Conservation (phyloP, 2,113 vertebrate genomes). For the Ailuropoda melanoleuca region DNA sequence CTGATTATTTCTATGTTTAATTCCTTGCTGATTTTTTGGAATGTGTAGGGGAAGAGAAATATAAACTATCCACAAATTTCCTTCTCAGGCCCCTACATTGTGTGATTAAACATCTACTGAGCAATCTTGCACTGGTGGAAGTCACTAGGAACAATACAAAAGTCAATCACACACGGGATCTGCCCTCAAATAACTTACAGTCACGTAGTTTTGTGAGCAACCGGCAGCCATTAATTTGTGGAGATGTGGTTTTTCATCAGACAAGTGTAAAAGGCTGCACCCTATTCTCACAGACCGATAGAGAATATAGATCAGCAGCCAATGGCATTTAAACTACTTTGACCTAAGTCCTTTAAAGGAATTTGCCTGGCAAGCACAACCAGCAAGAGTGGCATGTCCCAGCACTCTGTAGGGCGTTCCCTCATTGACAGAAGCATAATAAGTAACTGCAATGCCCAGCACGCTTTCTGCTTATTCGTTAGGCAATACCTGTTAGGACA, state of each 20-base stretch:
- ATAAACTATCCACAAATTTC: background rate
- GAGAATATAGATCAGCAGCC: background rate
- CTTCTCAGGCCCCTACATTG: background rate
- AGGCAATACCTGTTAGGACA: background rate
- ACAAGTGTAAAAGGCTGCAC: background rate
- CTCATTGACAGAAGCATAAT: background rate
- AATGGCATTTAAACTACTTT: background rate
- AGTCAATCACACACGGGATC: background rate
- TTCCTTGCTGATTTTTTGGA: background rate
- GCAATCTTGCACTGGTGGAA: background rate
- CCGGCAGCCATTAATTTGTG: background rate
- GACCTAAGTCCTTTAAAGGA: background rate
- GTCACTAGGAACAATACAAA: background rate
- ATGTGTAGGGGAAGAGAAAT: background rate
- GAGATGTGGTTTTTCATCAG: background rate
- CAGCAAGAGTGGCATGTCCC: background rate
- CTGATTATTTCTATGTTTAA: background rate
- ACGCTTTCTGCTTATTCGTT: background rate
- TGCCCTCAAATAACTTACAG: background rate
- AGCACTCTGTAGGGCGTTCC: background rate
- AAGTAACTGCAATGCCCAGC: background rate
- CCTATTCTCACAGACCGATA: background rate
- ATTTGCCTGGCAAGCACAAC: background rate
- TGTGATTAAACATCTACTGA: background rate
- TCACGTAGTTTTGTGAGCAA: background rate